phyloP scores from a whole-genome alignment of 1,140 invertebrate genomes.

The Aporrectodea caliginosa region DNA sequence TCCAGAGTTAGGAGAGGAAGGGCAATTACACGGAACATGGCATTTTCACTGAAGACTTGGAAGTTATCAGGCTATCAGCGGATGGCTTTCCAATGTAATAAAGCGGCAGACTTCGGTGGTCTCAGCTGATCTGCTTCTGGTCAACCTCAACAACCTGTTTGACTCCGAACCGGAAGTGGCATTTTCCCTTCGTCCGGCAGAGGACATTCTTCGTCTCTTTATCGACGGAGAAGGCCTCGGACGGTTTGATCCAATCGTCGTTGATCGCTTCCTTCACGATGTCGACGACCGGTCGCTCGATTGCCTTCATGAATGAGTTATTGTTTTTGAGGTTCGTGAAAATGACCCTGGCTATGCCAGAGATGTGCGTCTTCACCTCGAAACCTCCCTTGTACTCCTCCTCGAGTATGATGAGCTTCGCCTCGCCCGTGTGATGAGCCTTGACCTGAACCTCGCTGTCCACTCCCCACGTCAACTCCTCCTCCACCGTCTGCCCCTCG shows the following conservation, averaged over 20 bases:
- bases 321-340: constrained; percentile 43
- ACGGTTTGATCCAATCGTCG: constrained; percentile 30
- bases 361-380: constrained; percentile 39
- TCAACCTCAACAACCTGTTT: constrained; percentile 40
- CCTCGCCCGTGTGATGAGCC: constrained; percentile 40
- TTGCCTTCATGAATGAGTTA: constrained; percentile 39
- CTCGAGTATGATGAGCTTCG: constrained; percentile 49
- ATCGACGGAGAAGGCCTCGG: constrained; percentile 12
- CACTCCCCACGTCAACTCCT: constrained; percentile 48
- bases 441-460: constrained; percentile 36
- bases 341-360: constrained; percentile 41
- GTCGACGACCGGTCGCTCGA: constrained; percentile 38
- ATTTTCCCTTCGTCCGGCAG: constrained; percentile 37
- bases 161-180: constrained; percentile 41
- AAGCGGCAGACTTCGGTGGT: too few relatives aligned
- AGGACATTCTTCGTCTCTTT: constrained; percentile 13
- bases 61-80: too few relatives aligned
- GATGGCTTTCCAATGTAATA: too few relatives aligned
- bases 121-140: too few relatives aligned
- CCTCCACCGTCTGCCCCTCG: constrained; percentile 47
- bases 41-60: too few relatives aligned
- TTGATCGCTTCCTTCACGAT: constrained; percentile 33
- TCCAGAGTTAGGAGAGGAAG: too few relatives aligned
- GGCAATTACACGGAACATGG: too few relatives aligned
- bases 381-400: constrained; percentile 44